Base-by-base conservation (phyloP, 2,888 invertebrate genomes). In the Poecilus cupreus region DNA sequence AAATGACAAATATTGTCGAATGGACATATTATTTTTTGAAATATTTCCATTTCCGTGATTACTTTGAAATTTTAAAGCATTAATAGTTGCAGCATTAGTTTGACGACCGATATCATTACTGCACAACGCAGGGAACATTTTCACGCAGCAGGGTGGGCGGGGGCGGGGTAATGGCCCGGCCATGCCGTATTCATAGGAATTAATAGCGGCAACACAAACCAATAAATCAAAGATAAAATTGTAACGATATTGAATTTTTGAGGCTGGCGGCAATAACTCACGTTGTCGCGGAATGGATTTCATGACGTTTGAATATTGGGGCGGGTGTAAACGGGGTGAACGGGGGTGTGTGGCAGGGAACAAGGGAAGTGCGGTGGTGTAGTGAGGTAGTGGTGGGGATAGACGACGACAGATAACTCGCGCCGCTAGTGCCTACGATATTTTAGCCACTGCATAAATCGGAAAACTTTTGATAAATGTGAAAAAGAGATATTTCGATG, bases 401-500 rank as follows among this genome's bases (percentile, higher is more conserved):
- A 24, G 46, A 72, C 72, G 72, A 72, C 75, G 75, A 51, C 78
- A 64, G 78, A 78, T 78, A 78, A 78, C 78, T 76, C 68, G 22
- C 20, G 24, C 46, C 46, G 49, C 57, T 78, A 78, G 68, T 78
- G 64, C 64, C 75, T 51, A 75, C 49, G 54, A 70, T 79, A 70
- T 79, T 79, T 60, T 75, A 81, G 64, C 81, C 75, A 81, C 81
- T 75, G 75, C 16, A 81, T 81, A 75, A 81, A 81, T 81, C 75
- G 75, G 26, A 81, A 81, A 81, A 81, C 81, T 81, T 81, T 81
- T 81, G 81, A 81, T 81, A 81, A 81, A 81, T 81, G 81, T 75
- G 74, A 60, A 75, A 81, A 81, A 75, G 75, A 81, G 80, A 80
- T 80, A 79, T 79, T 32, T 70, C 70, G 51, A n/a, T 70, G 79